Percentiles rank a stretch among this genome's conserved stretches.
phyloP scores from a whole-genome alignment of 37 sponge, comb jelly and placozoan species.

The Aphrocallistes beatrix region DNA sequence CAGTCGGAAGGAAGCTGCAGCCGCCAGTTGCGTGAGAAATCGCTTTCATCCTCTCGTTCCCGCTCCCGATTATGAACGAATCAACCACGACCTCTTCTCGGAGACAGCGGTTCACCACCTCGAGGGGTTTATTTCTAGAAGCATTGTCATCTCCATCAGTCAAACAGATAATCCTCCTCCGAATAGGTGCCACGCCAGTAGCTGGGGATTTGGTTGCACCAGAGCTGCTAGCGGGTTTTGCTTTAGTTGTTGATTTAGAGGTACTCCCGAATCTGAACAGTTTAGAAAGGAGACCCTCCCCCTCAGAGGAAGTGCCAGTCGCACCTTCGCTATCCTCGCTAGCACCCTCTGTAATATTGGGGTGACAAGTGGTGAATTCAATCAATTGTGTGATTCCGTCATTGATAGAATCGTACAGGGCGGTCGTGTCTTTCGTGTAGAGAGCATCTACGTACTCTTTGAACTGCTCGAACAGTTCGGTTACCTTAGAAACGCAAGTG shows the following conservation, averaged over 20 bases:
- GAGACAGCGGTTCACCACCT: neutral
- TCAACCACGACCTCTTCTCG: constrained; percentile 15
- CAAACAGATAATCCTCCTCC: constrained; percentile 15
- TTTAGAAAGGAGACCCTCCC: neutral
- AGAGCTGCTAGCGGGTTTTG: neutral
- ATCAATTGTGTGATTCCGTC: neutral
- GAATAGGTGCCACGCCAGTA: neutral
- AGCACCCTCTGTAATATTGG: neutral
- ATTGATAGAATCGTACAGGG: neutral
- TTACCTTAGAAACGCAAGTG: constrained; percentile 6
- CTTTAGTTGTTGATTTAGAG: neutral
- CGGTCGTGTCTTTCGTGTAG: neutral
- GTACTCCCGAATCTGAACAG: neutral
- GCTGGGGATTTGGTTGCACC: neutral
- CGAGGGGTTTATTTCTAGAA: constrained; percentile 2
- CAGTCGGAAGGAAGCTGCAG: neutral
- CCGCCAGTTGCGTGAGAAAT: constrained; percentile 22
- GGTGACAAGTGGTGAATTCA: neutral
- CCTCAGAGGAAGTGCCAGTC: neutral
- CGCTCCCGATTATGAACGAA: constrained; percentile 20
- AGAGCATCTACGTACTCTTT: constrained; percentile 9
- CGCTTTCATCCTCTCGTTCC: constrained; percentile 20
- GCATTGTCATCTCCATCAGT: constrained; percentile 26
- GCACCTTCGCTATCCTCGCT: neutral
- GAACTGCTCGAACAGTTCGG: neutral